phyloP scores from a whole-genome alignment of 1,140 invertebrate genomes.

The Procambarus clarkii region DNA sequence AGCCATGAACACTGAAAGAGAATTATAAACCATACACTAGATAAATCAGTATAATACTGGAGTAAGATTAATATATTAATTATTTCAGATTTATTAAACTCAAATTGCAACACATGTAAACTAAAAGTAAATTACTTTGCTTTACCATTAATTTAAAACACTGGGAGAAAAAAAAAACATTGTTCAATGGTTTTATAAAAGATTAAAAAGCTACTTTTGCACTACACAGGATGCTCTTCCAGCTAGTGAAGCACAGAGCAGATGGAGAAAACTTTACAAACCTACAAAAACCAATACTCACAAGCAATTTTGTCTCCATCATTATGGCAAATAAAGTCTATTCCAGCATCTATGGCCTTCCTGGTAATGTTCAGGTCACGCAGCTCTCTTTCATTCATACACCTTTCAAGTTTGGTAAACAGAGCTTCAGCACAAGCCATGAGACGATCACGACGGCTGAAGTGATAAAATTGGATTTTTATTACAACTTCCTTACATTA shows the following conservation, averaged over 20 bases:
- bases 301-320: conserved; percentile 70
- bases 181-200: too few relatives aligned
- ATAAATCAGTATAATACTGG: too few relatives aligned
- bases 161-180: too few relatives aligned
- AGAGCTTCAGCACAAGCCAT: conserved; percentile 55
- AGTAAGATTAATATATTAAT: too few relatives aligned
- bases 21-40: neutral
- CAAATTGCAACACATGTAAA: too few relatives aligned
- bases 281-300: conserved; percentile 27
- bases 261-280: neutral
- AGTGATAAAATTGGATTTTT: neutral
- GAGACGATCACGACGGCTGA: conserved; percentile 54
- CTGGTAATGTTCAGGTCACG: conserved; percentile 56
- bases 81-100: too few relatives aligned
- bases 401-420: conserved; percentile 50
- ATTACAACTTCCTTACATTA: neutral
- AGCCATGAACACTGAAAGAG: conserved; percentile 67
- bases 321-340: conserved; percentile 68
- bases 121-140: too few relatives aligned
- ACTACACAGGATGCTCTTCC: too few relatives aligned
- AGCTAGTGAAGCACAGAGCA: too few relatives aligned
- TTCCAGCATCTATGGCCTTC: conserved; percentile 61
- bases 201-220: too few relatives aligned
- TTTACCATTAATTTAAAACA: too few relatives aligned
- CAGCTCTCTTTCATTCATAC: conserved; percentile 53